These are phyloP conservation scores for Criorhina ranunculi DNA, from an alignment of 2,888 invertebrate species.

Conservation along the genomic window DNA sequence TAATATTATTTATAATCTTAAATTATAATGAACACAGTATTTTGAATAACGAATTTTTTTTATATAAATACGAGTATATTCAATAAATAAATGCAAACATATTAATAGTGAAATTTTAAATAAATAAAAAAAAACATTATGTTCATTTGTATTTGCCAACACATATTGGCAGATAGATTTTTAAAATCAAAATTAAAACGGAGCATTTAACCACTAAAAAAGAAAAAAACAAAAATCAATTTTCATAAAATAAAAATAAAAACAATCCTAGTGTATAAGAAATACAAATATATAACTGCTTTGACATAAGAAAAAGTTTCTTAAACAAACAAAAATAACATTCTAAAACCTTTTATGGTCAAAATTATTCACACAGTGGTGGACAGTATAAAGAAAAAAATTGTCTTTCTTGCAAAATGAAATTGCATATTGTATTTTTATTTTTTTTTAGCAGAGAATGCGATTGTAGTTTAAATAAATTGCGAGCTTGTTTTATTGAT, in stretches of 20 bases:
- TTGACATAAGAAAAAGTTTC: slow-evolving; percentile 8
- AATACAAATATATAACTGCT: background rate
- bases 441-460: slow-evolving; percentile 24
- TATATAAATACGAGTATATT: slow-evolving; percentile 31
- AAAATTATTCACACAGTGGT: background rate
- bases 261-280: background rate
- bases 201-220: slow-evolving; percentile 6
- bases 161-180: slow-evolving; percentile 13
- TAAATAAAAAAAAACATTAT: slow-evolving; percentile 14
- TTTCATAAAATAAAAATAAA: background rate
- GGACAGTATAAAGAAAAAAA: background rate
- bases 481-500: slow-evolving; percentile 43
- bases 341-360: slow-evolving; percentile 24
- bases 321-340: slow-evolving; percentile 21
- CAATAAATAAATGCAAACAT: slow-evolving; percentile 5
- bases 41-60: slow-evolving; percentile 69
- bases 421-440: background rate
- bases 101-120: slow-evolving; percentile 17
- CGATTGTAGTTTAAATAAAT: slow-evolving; percentile 28
- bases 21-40: slow-evolving; percentile 41
- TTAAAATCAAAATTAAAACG: background rate
- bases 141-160: slow-evolving; percentile 28
- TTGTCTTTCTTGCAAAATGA: background rate
- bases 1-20: background rate
- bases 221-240: background rate